Conservation (phyloP, 2,113 vertebrate genomes). For the Chitala chitala region DNA sequence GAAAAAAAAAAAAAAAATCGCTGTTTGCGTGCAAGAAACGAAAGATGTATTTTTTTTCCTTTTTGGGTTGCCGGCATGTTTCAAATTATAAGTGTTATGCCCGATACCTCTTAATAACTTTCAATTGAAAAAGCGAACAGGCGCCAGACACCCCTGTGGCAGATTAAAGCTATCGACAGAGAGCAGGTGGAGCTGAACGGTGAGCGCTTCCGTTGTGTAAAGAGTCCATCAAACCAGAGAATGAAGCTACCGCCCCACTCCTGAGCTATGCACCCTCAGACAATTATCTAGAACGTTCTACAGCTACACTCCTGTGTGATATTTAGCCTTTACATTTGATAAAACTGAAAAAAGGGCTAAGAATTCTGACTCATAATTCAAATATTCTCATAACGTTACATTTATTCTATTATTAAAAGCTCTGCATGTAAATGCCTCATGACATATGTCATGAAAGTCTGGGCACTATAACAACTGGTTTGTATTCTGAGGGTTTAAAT, state of each 20-base stretch:
- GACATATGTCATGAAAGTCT: no score
- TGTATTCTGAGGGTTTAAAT: no score
- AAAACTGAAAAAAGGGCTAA: neutral
- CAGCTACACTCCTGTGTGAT: neutral
- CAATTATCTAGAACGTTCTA: neutral
- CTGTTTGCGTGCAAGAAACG: neutral
- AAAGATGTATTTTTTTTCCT: neutral
- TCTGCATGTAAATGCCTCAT: neutral
- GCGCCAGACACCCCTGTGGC: neutral
- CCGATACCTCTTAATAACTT: constrained; percentile 9
- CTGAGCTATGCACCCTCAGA: no score
- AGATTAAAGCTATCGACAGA: constrained; percentile 26
- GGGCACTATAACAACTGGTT: no score
- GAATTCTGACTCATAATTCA: neutral
- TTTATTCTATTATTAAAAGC: neutral
- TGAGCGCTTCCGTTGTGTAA: neutral
- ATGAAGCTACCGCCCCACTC: no score
- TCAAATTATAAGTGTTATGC: neutral
- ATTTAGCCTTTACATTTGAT: constrained; percentile 9
- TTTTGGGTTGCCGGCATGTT: neutral
- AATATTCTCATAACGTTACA: no score
- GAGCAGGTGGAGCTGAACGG: neutral
- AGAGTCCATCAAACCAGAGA: neutral
- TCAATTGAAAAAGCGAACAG: constrained; percentile 24
- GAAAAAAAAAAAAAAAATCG: neutral